phyloP scores from a whole-genome alignment of 2,797 vertebrate genomes.

The Okamejei kenojei region DNA sequence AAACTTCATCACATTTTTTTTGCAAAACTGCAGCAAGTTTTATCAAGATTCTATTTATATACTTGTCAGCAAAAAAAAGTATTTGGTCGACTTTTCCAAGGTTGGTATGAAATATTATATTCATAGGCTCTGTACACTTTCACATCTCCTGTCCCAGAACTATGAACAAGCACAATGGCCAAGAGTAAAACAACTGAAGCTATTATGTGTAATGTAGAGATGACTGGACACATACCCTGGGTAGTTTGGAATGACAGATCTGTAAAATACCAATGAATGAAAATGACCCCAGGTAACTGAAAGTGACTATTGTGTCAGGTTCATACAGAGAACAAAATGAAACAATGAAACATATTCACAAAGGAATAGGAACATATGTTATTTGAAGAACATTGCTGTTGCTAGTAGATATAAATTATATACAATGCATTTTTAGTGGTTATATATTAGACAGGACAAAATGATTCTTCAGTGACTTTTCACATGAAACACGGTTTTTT shows the following conservation, averaged over 20 bases:
- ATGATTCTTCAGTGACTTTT: constrained; percentile 19
- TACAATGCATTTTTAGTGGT: constrained; percentile 10
- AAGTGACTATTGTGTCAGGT: constrained; percentile 46
- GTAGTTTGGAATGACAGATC: constrained; percentile 51
- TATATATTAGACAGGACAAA: background rate
- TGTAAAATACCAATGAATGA: constrained; percentile 52
- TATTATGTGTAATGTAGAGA: constrained; percentile 53
- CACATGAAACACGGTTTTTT: background rate
- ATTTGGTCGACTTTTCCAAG: constrained; percentile 4
- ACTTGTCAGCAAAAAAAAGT: constrained; percentile 29
- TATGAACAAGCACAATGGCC: background rate
- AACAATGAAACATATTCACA: constrained; percentile 46
- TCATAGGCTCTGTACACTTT: background rate
- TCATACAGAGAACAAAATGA: constrained; percentile 48
- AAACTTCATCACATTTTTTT: background rate
- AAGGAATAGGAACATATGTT: constrained; percentile 48
- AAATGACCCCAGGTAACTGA: constrained; percentile 54
- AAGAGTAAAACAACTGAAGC: constrained; percentile 49
- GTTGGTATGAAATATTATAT: constrained; percentile 23
- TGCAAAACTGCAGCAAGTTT: background rate
- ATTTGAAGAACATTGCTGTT: constrained; percentile 47
- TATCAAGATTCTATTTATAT: background rate
- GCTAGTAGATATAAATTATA: constrained; percentile 44
- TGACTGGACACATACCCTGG: constrained; percentile 47
- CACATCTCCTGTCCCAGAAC: constrained; percentile 8